Base-by-base conservation (phyloP, 1,140 invertebrate species). In the Drosophila pandora region DNA sequence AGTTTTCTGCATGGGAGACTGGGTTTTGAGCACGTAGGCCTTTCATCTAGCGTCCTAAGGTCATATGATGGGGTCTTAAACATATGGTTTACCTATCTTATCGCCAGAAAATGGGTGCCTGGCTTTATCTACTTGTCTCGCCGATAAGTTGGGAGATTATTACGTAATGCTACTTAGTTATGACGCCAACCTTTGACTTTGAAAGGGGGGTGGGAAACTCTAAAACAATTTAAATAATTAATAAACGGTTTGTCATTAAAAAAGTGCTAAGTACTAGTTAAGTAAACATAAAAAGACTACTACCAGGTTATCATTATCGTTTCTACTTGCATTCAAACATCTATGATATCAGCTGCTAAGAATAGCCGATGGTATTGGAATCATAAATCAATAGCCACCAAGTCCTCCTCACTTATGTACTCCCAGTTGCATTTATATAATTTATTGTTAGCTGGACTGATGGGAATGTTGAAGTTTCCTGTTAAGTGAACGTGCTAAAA, bases 11-110 rank as follows among this genome's bases (percentile, higher is more conserved):
- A 53, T 52, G 75, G 62, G 49, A 68, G 71, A 60, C 73, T 76
- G 62, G 71, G 48, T 57, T 41, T 32, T 53, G 47, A 43, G 73
- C 73, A 76, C 73, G 73, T 76, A 76, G 62, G 43, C 73, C 72
- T 30, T 10, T 45, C 13, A 12, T 34, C 6, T 30, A 39, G 23
- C 60, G 62, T 76, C 72, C 68, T 41, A 41, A 41, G 45, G 48
- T 67, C 63, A 67, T 65, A 68, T 65, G 65, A 69, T 48, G 63
- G 41, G 17, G 56, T 32, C 23, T n/a, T 55, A 55, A 60, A 39
- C 73, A 68, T 76, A 50, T 76, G 50, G 72, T 25, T 23, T 21
- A 10, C 21, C 22, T 76, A 76, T 76, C 73, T 76, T 76, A 76
- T 76, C 73, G 28, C 22, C 5, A 2, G 3, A 10, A n/a, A 47